phyloP scores from a whole-genome alignment of 2,113 vertebrate genomes.

The Siphamia tubifer region DNA sequence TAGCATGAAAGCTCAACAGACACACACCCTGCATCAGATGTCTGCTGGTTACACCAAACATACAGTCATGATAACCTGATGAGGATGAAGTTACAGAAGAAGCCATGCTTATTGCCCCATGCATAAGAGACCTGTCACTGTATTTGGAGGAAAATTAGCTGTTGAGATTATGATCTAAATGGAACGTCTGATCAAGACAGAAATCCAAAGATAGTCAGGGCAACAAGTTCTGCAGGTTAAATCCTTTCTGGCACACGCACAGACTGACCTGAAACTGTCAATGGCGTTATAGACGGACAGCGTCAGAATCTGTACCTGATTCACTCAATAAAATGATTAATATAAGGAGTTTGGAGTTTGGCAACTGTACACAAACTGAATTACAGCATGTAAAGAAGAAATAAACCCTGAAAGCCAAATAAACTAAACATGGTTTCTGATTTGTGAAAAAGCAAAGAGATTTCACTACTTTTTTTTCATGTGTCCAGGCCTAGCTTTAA shows the following conservation, averaged over 20 bases:
- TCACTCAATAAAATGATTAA: neutral
- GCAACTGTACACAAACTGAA: too few species aligned
- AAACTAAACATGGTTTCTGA: too few species aligned
- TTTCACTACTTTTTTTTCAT: too few species aligned
- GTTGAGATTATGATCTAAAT: slow-evolving; percentile 42
- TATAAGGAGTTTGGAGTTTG: too few species aligned
- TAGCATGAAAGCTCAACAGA: slow-evolving; percentile 13
- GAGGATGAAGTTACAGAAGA: too few species aligned
- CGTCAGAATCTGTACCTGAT: neutral
- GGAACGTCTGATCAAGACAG: slow-evolving; percentile 12
- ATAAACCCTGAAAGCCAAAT: too few species aligned
- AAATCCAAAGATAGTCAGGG: slow-evolving; percentile 44
- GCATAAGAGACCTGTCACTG: too few species aligned
- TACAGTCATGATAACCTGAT: neutral
- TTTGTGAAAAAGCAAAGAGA: too few species aligned
- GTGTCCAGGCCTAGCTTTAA: too few species aligned
- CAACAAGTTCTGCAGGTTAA: slow-evolving; percentile 27
- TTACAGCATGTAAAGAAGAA: too few species aligned
- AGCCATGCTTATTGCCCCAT: neutral
- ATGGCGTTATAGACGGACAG: neutral
- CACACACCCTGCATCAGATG: neutral
- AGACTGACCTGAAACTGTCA: slow-evolving; percentile 39
- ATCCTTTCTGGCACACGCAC: slow-evolving; percentile 15
- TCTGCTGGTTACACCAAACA: neutral
- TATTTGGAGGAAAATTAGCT: neutral